phyloP scores from a whole-genome alignment of 2,797 vertebrate genomes.

The Serranus cabrilla region DNA sequence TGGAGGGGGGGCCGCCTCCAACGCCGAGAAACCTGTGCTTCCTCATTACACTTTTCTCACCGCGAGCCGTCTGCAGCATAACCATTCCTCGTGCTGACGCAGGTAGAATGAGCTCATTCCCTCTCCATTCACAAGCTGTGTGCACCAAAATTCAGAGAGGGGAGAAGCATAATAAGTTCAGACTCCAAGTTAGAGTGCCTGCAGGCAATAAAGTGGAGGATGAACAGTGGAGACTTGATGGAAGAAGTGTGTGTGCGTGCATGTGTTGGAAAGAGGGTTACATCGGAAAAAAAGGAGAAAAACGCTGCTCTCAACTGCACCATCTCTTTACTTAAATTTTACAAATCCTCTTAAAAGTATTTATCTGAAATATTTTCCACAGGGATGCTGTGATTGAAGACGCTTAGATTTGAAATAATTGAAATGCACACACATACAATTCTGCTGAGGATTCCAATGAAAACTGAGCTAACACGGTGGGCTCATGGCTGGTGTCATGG shows the following conservation, averaged over 20 bases:
- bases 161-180: conserved; percentile 76
- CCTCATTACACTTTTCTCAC: conserved; percentile 71
- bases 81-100: conserved; percentile 64
- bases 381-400: conserved; percentile 16
- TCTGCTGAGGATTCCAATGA: conserved; percentile 7
- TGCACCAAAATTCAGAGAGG: conserved; percentile 68
- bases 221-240: conserved; percentile 67
- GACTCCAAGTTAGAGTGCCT: conserved; percentile 74
- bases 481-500: not conserved
- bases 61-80: conserved; percentile 47
- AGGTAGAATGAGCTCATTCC: conserved; percentile 74
- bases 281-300: conserved; percentile 11
- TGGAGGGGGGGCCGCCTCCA: conserved; percentile 29
- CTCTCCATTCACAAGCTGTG: conserved; percentile 66
- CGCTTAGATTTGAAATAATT: conserved; percentile 12
- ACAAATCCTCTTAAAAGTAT: conserved; percentile 26
- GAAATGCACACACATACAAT: not conserved
- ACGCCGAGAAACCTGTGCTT: conserved; percentile 39
- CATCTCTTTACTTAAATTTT: conserved; percentile 10
- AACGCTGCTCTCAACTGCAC: conserved; percentile 6
- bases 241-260: conserved; percentile 50
- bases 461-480: conserved; percentile 9
- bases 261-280: conserved; percentile 36
- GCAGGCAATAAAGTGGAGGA: conserved; percentile 70
- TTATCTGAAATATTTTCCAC: conserved; percentile 28